These are phyloP conservation scores for Staurois parvus DNA, from an alignment of 2,797 vertebrate genomes.

Conservation along the genomic window DNA sequence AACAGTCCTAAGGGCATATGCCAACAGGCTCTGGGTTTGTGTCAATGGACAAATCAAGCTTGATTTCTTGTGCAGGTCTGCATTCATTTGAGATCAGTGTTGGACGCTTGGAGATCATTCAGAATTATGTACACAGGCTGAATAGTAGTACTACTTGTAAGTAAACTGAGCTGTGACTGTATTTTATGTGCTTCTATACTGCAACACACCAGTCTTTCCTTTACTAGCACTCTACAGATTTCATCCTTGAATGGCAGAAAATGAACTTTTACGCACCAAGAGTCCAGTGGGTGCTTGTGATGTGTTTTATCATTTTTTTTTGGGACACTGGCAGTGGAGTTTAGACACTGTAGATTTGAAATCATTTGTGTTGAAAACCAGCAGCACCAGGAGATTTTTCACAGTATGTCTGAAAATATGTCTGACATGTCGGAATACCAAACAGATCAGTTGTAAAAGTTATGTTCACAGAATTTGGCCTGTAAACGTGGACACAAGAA, in stretches of 20 bases:
- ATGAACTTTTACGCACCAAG: conserved; percentile 82
- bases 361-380: conserved; percentile 80
- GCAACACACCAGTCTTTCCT: conserved; percentile 65
- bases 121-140: too few species aligned
- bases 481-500: background rate
- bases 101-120: too few species aligned
- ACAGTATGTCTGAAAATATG: conserved; percentile 81
- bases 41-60: too few species aligned
- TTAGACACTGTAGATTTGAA: conserved; percentile 85
- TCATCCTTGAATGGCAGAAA: conserved; percentile 75
- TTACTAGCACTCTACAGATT: conserved; percentile 79
- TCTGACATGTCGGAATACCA: conserved; percentile 79
- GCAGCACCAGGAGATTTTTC: conserved; percentile 75
- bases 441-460: conserved; percentile 79
- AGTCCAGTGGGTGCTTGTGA: conserved; percentile 89
- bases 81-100: too few species aligned
- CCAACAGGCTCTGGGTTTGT: too few species aligned
- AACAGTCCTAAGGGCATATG: too few species aligned
- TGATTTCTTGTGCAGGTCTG: too few species aligned
- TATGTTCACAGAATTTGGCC: background rate
- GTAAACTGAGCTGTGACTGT: background rate
- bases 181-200: background rate
- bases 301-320: conserved; percentile 88
- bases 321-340: conserved; percentile 86
- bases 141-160: background rate